Evolutionary conservation across 2,888 invertebrate species (phyloP).

Genomic region (Agonopterix heracliana): DNA sequence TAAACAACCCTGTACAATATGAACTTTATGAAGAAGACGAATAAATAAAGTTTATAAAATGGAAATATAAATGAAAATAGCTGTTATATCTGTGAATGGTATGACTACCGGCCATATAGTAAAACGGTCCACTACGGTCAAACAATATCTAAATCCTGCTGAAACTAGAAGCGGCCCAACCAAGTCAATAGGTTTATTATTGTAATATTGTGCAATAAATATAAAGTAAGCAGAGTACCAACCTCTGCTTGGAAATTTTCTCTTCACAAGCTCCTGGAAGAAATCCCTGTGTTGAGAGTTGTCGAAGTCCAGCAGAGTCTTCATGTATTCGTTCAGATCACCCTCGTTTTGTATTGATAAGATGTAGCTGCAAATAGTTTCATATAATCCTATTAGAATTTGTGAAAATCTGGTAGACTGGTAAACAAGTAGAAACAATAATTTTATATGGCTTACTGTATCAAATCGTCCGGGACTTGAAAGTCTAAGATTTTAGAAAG

Average conservation of each 20-base stretch:
- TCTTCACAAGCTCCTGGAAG: slow-evolving; percentile 75
- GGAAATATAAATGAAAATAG: too few relatives aligned
- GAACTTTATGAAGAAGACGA: too few relatives aligned
- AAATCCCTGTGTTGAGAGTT: slow-evolving; percentile 81
- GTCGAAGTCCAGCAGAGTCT: slow-evolving; percentile 81
- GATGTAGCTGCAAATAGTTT: slow-evolving; percentile 78
- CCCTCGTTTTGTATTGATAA: slow-evolving; percentile 80
- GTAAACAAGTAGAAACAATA: background rate
- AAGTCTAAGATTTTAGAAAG: slow-evolving; percentile 81
- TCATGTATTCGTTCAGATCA: slow-evolving; percentile 87
- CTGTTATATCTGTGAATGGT: too few relatives aligned
- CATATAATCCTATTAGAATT: slow-evolving; percentile 4
- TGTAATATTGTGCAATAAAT: slow-evolving; percentile 1
- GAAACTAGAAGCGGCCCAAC: too few relatives aligned
- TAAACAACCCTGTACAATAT: too few relatives aligned
- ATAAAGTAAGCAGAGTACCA: slow-evolving; percentile 4
- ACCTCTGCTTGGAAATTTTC: slow-evolving; percentile 63
- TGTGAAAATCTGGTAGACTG: slow-evolving; percentile 6
- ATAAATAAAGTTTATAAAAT: too few relatives aligned
- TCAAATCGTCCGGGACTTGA: slow-evolving; percentile 82
- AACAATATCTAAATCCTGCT: too few relatives aligned
- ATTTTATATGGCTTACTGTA: slow-evolving; percentile 65
- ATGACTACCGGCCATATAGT: too few relatives aligned
- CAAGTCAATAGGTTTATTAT: too few relatives aligned
- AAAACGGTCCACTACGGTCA: too few relatives aligned